Conservation (phyloP, 2,113 vertebrate genomes). For the Anser brachyrhynchus region DNA sequence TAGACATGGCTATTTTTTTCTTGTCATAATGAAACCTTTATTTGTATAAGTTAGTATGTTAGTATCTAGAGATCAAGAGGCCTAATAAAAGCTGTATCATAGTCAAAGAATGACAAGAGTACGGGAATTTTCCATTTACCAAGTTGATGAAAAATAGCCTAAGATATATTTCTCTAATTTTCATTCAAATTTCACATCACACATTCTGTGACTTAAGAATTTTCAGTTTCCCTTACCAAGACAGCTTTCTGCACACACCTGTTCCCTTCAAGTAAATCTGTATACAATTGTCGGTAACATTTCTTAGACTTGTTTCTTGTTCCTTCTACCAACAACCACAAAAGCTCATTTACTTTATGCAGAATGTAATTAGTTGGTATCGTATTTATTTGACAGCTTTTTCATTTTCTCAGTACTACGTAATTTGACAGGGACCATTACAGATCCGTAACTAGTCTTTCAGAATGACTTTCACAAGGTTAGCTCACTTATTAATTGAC, state of each 20-base stretch:
- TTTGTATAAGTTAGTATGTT: background rate
- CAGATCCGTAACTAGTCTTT: conserved; percentile 77
- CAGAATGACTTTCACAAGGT: conserved; percentile 82
- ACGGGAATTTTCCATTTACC: background rate
- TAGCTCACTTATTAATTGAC: conserved; percentile 84
- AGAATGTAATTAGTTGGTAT: conserved; percentile 78
- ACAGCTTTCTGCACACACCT: background rate
- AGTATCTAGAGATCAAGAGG: background rate
- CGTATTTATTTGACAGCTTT: conserved; percentile 79
- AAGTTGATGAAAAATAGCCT: background rate
- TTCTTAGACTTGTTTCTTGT: conserved; percentile 7
- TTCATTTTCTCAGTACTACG: conserved; percentile 77
- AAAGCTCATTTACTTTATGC: conserved; percentile 76
- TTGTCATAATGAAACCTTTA: background rate
- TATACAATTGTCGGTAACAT: background rate
- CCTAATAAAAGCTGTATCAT: background rate
- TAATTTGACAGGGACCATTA: conserved; percentile 81
- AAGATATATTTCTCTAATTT: background rate
- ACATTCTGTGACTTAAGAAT: background rate
- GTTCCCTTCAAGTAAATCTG: background rate
- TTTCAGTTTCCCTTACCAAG: background rate
- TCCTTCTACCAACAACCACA: conserved; percentile 59
- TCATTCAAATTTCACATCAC: background rate
- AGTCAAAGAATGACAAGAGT: background rate
- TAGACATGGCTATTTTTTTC: background rate